Base-by-base conservation (phyloP, 2,797 vertebrate genomes). In the Chaunax sp. region DNA sequence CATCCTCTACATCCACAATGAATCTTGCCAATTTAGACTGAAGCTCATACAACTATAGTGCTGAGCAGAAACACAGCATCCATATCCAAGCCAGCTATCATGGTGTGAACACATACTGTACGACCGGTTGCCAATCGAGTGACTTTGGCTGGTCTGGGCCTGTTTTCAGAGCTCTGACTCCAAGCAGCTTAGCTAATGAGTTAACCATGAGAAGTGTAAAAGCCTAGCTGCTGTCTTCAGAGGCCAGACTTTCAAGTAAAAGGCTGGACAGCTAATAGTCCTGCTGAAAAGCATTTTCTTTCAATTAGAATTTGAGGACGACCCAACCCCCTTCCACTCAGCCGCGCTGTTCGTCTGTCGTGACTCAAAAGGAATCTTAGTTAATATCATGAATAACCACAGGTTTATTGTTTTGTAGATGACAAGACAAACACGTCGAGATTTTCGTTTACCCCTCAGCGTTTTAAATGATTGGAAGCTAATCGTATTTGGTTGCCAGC, bases 111-210 rank as follows among this genome's bases (percentile, higher is more conserved):
- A 82, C 75, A 80, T 53, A 80, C 71, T 46, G 46, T 73, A 80
- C 30, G 77, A 63, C 57, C 53, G 22, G 66, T 69, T 86, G 82
- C 89, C 86, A 88, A 71, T 69, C 45, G 88, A 92, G 85, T 80
- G 77, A 78, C 80, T 85, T 84, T 86, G 60, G 84, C 88, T 83
- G 76, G 51, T 84, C 69, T 75, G 56, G 89, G 91, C 90, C 64
- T 76, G 80, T 61, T 78, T 63, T 83, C 82, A 78, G 75, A 74
- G 69, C 71, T 63, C 72, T 23, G 50, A 78, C 85, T 76, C 70
- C 35, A 69, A 66, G 70, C 77, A 83, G 85, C 80, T 89, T 87
- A 82, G 80, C 78, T 93, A 92, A 93, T 90, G 90, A 90, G 81
- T 81, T 84, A 87, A 87, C 82, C 82, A 78, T 55, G 65, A 85